These are phyloP conservation scores for Lithophane ornitopus DNA, from an alignment of 2,888 invertebrate genomes.

Conservation along the genomic window DNA sequence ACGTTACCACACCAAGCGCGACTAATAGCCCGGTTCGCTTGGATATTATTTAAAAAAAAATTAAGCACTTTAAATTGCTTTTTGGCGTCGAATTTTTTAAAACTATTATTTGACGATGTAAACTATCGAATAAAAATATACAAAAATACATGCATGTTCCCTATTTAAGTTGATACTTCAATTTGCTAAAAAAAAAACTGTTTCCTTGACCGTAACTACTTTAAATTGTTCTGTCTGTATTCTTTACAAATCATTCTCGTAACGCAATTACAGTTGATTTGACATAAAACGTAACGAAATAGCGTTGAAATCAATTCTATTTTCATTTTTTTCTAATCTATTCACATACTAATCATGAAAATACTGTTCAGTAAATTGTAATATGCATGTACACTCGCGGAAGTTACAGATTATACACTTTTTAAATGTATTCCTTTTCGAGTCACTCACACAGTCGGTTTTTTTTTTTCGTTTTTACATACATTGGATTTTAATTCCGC, in stretches of 20 bases:
- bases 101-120: no score
- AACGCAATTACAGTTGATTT: not conserved
- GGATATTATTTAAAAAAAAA: no score
- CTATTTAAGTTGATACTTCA: not conserved
- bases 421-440: not conserved
- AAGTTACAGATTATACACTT: not conserved
- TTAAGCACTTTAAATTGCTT: no score
- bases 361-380: slow-evolving; percentile 26
- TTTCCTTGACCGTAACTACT: not conserved
- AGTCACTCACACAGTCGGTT: not conserved
- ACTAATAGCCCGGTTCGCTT: no score
- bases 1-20: no score
- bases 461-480: not conserved
- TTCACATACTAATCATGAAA: not conserved
- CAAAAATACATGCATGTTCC: no score
- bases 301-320: not conserved
- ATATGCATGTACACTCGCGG: not conserved
- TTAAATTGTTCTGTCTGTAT: not conserved
- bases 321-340: not conserved
- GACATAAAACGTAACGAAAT: not conserved
- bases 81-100: no score
- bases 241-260: not conserved
- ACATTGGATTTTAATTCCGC: not conserved
- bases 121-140: no score
- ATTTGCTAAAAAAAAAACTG: not conserved